Evolutionary conservation across 1,140 invertebrate species (phyloP), one percentile per base, ranked within the genome.

Genomic region (Diabrotica virgifera): DNA sequence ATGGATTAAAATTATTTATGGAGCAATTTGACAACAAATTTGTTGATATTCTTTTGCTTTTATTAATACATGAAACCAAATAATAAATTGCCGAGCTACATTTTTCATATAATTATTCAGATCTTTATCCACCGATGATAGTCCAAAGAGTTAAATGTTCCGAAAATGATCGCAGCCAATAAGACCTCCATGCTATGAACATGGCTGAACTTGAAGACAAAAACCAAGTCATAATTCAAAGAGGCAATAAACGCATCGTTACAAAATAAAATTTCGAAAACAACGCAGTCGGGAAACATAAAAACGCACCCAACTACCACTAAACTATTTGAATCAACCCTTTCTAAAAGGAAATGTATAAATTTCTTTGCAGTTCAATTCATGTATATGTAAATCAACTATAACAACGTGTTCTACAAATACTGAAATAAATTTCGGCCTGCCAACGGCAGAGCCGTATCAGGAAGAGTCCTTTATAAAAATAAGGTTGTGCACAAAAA

Each of bases 311-410:
- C 57, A 59, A 40, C 64, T n/a, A 66, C 64, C 64, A 60, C 64
- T 66, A 62, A 61, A 58, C 36, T 62, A 55, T 62, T 62, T 58
- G 64, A 57, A 66, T 62, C 61, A 66, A 62, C 64, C 61, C 52
- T 60, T 60, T 60, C 40, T 9, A 52, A 62, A 66, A 62, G 64
- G 64, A 66, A 66, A 66, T 62, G 54, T 62, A 66, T 66, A 66
- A 66, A 66, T 66, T 66, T 62, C 64, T 60, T 58, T 62, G 56
- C 40, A 57, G 64, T 62, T 66, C 64, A 58, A 66, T 62, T 57
- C 60, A 56, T 62, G 64, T 66, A 56, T 66, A 66, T 66, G 64
- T 66, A 66, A 66, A 66, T 66, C 40, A 62, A 7, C 59, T 24
- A 60, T 60, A 60, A 60, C 59, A 62, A 58, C 55, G 58, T 62